Conservation (phyloP, 2,113 vertebrate species). For the Sylvietta virens region DNA sequence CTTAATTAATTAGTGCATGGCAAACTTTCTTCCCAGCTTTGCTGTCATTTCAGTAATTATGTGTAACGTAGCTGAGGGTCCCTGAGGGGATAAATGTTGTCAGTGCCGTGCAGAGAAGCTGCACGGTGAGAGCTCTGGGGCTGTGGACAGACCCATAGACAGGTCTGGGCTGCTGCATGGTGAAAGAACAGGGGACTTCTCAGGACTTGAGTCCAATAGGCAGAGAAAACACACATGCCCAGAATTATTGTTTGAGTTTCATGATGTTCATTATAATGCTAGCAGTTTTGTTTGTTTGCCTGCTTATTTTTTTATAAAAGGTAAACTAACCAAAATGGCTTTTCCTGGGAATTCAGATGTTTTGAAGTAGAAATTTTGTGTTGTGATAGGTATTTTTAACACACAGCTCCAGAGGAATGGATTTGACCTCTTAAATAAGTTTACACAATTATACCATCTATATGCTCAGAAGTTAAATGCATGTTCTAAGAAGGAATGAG, state of each 20-base stretch:
- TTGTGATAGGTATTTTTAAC: not conserved
- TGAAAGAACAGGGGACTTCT: not conserved
- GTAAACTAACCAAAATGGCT: not conserved
- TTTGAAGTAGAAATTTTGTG: not conserved
- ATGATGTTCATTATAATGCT: not conserved
- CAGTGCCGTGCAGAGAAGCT: fast-evolving
- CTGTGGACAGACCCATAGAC: not conserved
- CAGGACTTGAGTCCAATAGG: not conserved
- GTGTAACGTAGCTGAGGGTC: not conserved
- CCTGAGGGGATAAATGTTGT: not conserved
- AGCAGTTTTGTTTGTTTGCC: not conserved
- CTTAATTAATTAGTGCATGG: not conserved
- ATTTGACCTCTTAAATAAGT: not conserved
- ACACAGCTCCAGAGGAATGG: not conserved
- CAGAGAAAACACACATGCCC: not conserved
- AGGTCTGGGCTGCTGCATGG: not conserved
- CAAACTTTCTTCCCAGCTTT: not conserved
- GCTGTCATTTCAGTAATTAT: not conserved
- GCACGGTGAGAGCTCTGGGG: not conserved
- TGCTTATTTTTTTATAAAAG: not conserved
- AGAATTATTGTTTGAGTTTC: not conserved
- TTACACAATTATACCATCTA: not conserved
- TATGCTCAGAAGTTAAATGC: not conserved
- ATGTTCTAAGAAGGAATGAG: not conserved
- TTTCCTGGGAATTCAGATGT: not conserved